phyloP scores from a whole-genome alignment of 2,888 invertebrate species.

The Cheilosia urbana region DNA sequence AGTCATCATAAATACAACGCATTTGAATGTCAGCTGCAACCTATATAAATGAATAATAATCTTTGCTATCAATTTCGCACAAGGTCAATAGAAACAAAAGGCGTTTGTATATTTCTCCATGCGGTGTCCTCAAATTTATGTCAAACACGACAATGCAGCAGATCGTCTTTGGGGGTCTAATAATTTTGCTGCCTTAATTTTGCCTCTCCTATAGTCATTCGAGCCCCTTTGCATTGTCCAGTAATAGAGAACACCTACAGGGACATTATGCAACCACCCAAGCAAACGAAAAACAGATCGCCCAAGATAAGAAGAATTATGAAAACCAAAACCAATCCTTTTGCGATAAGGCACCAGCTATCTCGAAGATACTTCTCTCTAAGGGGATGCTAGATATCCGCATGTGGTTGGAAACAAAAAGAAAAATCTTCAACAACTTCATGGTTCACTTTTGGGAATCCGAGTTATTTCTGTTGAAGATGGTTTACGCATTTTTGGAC shows the following conservation, averaged over 20 bases:
- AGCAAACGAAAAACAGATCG: neutral
- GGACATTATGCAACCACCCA: neutral
- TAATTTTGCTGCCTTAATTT: neutral
- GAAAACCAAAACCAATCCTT: constrained; percentile 25
- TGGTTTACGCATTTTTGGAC: constrained; percentile 37
- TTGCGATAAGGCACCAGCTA: constrained; percentile 9
- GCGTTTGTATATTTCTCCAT: constrained; percentile 1
- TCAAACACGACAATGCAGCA: neutral
- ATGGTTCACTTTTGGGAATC: constrained; percentile 9
- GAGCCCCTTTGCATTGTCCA: neutral
- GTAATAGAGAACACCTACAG: neutral
- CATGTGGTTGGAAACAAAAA: constrained; percentile 5
- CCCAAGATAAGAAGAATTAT: constrained; percentile 10
- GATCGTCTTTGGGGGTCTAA: constrained; percentile 27
- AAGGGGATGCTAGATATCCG: neutral
- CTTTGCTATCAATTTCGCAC: too few species aligned
- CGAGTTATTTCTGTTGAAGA: constrained; percentile 1
- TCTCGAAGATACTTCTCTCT: neutral
- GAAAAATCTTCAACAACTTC: constrained; percentile 21
- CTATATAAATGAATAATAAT: too few species aligned
- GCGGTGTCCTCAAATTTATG: constrained; percentile 1
- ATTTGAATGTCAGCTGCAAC: too few species aligned
- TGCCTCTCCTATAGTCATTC: neutral
- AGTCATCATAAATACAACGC: too few species aligned
- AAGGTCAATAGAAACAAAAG: neutral